Base-by-base conservation (phyloP, 2,797 vertebrate genomes). In the Mus minutoides region DNA sequence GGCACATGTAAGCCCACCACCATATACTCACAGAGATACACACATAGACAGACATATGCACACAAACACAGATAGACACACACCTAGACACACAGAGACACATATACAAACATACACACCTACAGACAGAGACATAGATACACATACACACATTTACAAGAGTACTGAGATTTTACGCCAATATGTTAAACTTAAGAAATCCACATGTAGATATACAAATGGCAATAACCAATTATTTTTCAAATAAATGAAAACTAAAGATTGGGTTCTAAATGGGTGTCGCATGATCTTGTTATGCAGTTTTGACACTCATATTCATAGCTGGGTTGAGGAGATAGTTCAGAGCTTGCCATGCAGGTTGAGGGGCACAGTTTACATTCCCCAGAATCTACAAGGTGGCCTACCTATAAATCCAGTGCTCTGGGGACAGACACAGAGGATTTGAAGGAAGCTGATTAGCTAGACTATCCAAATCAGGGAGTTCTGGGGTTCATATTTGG, bases 161-260 rank as follows among this genome's bases (percentile, higher is more conserved):
- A 85, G 12, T 31, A 83, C 1, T 95, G 10, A 34, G n/a, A 79
- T 88, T 40, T 89, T 77, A 95, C 82, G 77, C 22, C 29, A 88
- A 92, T 6, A 17, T 49, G 54, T 73, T 49, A 73, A 82, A 94
- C 37, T 84, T 52, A 67, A 92, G 43, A 92, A 94, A 94, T 88
- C 31, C 24, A 93, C 8, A 75, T 16, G 4, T 24, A 67, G 82
- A 29, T 22, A 5, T 40, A 94, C 31, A 56, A 96, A 94, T 17
- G 54, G 73, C 67, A 92, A 88, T 58, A 56, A 94, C 75, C 2
- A 92, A 89, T n/a, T 91, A n/a, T 69, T 95, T 56, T 58, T 90
- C 67, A 85, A 91, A 75, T 86, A 86, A 87, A 77, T n/a, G 26
- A 96, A 95, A 90, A 79, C 56, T 16, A 75, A 93, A 88, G 71